phyloP scores from a whole-genome alignment of 1,140 invertebrate genomes.

The Antheraea mylitta region DNA sequence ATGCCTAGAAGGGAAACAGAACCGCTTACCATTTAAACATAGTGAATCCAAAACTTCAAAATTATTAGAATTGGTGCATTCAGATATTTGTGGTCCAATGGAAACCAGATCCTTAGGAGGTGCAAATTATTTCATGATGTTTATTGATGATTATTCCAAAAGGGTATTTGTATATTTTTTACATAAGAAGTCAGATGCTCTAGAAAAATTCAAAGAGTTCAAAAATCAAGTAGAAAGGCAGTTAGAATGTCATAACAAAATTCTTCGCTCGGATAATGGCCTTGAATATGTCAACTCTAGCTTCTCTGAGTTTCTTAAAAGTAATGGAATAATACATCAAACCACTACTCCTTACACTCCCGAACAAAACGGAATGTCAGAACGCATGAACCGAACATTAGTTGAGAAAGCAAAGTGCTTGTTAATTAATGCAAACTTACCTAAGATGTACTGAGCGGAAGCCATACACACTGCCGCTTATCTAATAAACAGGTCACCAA shows the following conservation, averaged over 20 bases:
- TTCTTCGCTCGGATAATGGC: slow-evolving; percentile 29
- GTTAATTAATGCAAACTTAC: slow-evolving; percentile 49
- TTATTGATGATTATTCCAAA: slow-evolving; percentile 60
- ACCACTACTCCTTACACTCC: slow-evolving; percentile 45
- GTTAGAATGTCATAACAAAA: slow-evolving; percentile 29
- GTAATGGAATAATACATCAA: slow-evolving; percentile 30
- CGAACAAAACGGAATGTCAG: slow-evolving; percentile 62
- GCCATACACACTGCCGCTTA: slow-evolving; percentile 55
- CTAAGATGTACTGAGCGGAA: slow-evolving; percentile 59
- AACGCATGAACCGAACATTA: slow-evolving; percentile 54
- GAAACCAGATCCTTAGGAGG: slow-evolving; percentile 46
- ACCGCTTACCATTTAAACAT: slow-evolving; percentile 26
- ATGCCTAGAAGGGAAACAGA: slow-evolving; percentile 38
- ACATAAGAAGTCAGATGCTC: slow-evolving; percentile 30
- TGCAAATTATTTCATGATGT: slow-evolving; percentile 57
- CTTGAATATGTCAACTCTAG: slow-evolving; percentile 33
- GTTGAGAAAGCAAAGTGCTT: slow-evolving; percentile 51
- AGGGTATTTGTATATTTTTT: slow-evolving; percentile 36
- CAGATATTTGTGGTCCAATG: slow-evolving; percentile 68
- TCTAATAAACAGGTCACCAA: slow-evolving; percentile 50
- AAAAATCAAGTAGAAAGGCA: slow-evolving; percentile 31
- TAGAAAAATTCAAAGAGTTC: slow-evolving; percentile 27
- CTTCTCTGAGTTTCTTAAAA: slow-evolving; percentile 25
- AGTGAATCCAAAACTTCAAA: slow-evolving; percentile 30
- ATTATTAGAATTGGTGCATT: slow-evolving; percentile 51